Evolutionary conservation across 2,797 vertebrate species (phyloP), one percentile per base, ranked within the genome.

Genomic region (Adelosebastes latens): DNA sequence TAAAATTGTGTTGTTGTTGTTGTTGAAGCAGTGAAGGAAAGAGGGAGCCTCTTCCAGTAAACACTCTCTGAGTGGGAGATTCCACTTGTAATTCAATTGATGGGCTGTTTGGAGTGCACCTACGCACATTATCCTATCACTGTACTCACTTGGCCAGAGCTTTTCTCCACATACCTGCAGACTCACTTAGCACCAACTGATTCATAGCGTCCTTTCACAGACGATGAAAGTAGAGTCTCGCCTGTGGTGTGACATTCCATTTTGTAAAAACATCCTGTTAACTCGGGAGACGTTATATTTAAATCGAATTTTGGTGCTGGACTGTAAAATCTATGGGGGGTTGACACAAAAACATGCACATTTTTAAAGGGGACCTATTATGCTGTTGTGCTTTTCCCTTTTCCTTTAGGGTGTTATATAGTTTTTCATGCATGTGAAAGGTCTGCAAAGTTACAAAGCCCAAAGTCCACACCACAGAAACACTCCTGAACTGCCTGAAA

Each of bases 1-100:
- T 52, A 34, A 81, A 49, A 61, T 82, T 24, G 12, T 55, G 67
- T 49, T 85, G 69, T 81, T 84, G 68, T 81, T 84, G 75, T 72
- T 86, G 77, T 80, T 86, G 77, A 36, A 78, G 81, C 79, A 34
- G 32, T 76, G 71, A 72, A 79, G 78, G 66, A 89, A 82, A 87
- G 72, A 74, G 68, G 72, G 46, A 46, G 62, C 77, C 42, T 70
- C 82, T 94, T 92, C 93, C 94, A 83, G 92, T 83, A 94, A 94
- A 88, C 92, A 79, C 84, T 89, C 81, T 82, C 71, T 83, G 75
- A 92, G 87, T 87, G 77, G 81, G 64, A 86, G 85, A 92, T 90
- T 90, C 88, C 85, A 82, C 81, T 87, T 86, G 67, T 94, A 93
- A 93, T 93, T 78, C 58, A 93, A 92, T 93, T 89, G 74, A 91